Percentiles rank a stretch among this genome's conserved stretches.
Conservation (phyloP, 2,113 vertebrate genomes). For the Gulo gulo region DNA sequence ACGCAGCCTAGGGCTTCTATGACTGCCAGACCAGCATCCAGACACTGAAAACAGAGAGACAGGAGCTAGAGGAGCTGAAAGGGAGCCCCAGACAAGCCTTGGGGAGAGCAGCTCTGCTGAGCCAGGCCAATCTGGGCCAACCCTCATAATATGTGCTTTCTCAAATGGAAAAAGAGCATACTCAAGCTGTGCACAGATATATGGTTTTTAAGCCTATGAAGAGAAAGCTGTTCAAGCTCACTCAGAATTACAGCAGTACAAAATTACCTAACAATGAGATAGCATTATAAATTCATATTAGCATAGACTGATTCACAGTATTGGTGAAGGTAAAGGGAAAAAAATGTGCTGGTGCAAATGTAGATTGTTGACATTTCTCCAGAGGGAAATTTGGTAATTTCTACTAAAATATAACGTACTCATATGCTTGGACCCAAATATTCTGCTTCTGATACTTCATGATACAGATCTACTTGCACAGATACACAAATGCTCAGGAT, state of each 20-base stretch:
- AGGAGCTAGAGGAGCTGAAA: neutral
- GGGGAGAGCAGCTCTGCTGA: neutral
- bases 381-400: constrained; percentile 3
- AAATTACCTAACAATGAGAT: constrained; percentile 7
- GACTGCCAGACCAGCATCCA: neutral
- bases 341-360: neutral
- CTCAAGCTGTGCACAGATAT: neutral
- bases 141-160: neutral
- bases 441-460: neutral
- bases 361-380: constrained; percentile 38
- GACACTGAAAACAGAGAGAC: neutral
- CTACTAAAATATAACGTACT: neutral
- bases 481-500: neutral
- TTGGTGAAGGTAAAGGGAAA: neutral
- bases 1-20: neutral
- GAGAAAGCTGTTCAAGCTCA: neutral
- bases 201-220: neutral
- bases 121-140: neutral
- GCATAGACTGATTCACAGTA: neutral
- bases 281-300: constrained; percentile 33
- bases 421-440: neutral
- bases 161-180: constrained; percentile 4
- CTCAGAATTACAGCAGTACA: constrained; percentile 21
- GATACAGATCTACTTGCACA: neutral
- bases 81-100: neutral